Conservation (phyloP, 2,113 vertebrate genomes). For the Boleophthalmus pectinirostris region DNA sequence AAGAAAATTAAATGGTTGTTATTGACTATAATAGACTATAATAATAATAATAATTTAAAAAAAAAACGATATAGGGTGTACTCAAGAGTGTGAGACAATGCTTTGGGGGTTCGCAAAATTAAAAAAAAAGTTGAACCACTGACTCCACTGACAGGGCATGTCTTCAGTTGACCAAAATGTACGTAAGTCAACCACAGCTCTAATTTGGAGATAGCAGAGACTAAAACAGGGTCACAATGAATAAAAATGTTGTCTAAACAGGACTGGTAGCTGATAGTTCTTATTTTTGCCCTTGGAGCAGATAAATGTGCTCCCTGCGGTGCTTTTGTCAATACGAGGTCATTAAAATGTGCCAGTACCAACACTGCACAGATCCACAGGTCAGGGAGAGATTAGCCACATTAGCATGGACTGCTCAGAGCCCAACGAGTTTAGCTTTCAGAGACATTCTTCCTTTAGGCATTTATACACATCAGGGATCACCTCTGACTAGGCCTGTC, state of each 20-base stretch:
- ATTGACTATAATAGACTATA: too few relatives aligned
- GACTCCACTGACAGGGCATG: too few relatives aligned
- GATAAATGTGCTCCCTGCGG: constrained; percentile 36
- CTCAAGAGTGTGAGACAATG: too few relatives aligned
- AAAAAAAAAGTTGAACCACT: too few relatives aligned
- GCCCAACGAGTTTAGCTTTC: neutral
- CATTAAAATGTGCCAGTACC: constrained; percentile 24
- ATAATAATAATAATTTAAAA: too few relatives aligned
- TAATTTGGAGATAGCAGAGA: neutral
- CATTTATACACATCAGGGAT: neutral
- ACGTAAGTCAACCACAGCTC: too few relatives aligned
- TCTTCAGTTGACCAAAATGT: too few relatives aligned
- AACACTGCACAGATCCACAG: constrained; percentile 32
- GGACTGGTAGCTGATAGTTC: constrained; percentile 28
- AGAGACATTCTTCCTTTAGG: neutral
- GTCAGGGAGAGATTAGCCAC: constrained; percentile 14
- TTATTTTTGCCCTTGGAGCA: constrained; percentile 48
- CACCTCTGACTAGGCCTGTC: neutral
- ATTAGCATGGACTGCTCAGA: neutral
- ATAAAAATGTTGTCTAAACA: constrained; percentile 27
- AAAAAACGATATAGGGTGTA: too few relatives aligned
- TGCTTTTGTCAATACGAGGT: constrained; percentile 49
- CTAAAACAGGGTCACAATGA: neutral
- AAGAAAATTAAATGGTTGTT: too few relatives aligned
- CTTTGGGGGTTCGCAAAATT: too few relatives aligned